phyloP scores from a whole-genome alignment of 2,113 vertebrate genomes.

The Lampris incognitus region DNA sequence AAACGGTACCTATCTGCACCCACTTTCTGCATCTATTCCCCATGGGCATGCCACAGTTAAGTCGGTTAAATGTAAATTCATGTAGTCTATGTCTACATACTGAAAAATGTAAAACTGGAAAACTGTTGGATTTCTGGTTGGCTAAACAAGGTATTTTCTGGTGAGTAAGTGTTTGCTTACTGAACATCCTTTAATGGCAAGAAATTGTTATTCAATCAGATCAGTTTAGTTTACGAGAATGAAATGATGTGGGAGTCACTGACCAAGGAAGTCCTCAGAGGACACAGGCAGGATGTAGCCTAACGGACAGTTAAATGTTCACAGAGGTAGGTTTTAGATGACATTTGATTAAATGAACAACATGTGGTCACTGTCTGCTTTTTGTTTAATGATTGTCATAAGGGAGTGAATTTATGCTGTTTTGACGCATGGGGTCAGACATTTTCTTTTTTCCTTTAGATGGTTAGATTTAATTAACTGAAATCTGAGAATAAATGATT shows the following conservation, averaged over 20 bases:
- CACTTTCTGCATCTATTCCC: conserved; percentile 20
- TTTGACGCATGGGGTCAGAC: not conserved
- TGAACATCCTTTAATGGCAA: not conserved
- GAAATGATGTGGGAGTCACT: conserved; percentile 16
- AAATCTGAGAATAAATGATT: not conserved
- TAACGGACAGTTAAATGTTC: too few relatives aligned
- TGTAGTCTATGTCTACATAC: conserved; percentile 21
- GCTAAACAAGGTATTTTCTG: conserved; percentile 24
- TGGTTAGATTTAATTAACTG: not conserved
- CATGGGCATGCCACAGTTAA: conserved; percentile 10
- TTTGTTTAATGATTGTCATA: not conserved
- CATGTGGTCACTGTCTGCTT: not conserved
- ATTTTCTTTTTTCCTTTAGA: not conserved
- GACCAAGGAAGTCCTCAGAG: conserved; percentile 1
- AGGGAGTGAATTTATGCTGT: not conserved
- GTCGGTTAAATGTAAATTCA: conserved; percentile 33
- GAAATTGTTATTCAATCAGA: conserved; percentile 17
- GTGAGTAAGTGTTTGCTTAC: conserved; percentile 22
- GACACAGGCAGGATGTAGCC: too few relatives aligned
- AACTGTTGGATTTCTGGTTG: conserved; percentile 12
- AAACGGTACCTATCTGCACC: not conserved
- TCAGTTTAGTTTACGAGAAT: conserved; percentile 29
- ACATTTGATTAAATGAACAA: not conserved
- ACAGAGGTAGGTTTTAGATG: too few relatives aligned
- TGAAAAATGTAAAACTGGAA: conserved; percentile 33